Conservation (phyloP, 2,797 vertebrate species). For the Uromys caudimaculatus region DNA sequence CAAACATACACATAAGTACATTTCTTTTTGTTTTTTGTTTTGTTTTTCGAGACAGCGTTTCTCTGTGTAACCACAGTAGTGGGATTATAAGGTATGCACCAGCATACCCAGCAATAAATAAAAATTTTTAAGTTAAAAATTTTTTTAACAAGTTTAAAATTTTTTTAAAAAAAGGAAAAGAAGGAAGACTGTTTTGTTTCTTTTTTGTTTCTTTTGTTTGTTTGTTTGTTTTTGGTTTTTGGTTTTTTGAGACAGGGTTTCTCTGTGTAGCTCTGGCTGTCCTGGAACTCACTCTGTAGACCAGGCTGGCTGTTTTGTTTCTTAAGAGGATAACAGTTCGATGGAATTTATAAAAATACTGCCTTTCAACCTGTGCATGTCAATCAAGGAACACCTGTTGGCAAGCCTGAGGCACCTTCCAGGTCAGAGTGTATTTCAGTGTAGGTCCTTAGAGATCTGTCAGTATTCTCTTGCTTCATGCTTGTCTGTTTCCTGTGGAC, state of each 20-base stretch:
- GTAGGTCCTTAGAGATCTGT: background rate
- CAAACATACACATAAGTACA: background rate
- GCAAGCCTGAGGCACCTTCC: background rate
- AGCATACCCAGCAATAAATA: background rate
- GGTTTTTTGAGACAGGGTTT: too few species aligned
- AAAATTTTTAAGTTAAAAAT: background rate
- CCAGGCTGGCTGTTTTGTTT: background rate
- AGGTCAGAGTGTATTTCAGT: slow-evolving; percentile 26
- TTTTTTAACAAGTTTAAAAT: background rate
- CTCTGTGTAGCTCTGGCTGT: too few species aligned
- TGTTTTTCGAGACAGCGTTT: background rate
- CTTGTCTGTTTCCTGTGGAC: background rate
- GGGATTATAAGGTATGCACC: background rate
- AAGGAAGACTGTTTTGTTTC: background rate
- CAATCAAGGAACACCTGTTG: background rate
- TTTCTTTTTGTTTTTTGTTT: background rate
- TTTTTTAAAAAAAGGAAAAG: background rate
- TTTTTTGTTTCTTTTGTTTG: too few species aligned
- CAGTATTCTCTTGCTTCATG: background rate
- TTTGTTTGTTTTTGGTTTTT: too few species aligned
- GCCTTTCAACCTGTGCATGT: background rate
- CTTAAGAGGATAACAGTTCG: background rate
- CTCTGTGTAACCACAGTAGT: background rate
- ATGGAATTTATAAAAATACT: slow-evolving; percentile 5
- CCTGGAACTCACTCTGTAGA: too few species aligned